phyloP scores from a whole-genome alignment of 2,888 invertebrate species.

The Microplitis deprimator region DNA sequence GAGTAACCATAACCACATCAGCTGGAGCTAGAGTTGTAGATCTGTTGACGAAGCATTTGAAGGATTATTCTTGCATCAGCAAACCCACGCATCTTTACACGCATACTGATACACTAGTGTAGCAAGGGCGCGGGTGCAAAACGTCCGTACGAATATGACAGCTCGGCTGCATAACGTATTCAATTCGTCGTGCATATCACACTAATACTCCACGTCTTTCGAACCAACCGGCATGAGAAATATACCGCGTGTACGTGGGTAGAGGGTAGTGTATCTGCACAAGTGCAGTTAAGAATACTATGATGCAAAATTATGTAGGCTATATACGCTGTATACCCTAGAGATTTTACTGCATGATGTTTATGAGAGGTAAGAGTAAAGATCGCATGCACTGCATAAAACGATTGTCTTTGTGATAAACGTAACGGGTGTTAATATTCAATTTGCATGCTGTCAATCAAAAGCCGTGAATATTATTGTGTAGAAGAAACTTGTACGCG shows the following conservation, averaged over 20 bases:
- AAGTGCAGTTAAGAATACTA: no score
- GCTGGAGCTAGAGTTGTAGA: background rate
- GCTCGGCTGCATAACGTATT: conserved; percentile 29
- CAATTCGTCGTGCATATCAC: conserved; percentile 42
- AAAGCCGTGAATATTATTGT: background rate
- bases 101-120: background rate
- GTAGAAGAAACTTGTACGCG: background rate
- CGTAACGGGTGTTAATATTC: conserved; percentile 41
- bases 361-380: conserved; percentile 34
- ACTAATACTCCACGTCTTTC: conserved; percentile 8
- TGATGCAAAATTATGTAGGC: background rate
- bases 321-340: conserved; percentile 1
- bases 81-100: conserved; percentile 13
- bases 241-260: background rate
- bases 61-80: conserved; percentile 1
- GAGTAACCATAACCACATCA: background rate
- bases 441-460: conserved; percentile 49
- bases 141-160: conserved; percentile 51
- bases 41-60: conserved; percentile 17
- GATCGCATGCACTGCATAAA: conserved; percentile 12
- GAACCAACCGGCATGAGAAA: background rate
- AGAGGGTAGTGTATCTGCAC: background rate
- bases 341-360: background rate
- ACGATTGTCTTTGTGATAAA: conserved; percentile 4
- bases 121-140: conserved; percentile 41